A percentile compares a stretch with the other conserved stretches of the same genome.
Conservation (phyloP, 2,113 vertebrate species). For the Dendrocopos noguchii region DNA sequence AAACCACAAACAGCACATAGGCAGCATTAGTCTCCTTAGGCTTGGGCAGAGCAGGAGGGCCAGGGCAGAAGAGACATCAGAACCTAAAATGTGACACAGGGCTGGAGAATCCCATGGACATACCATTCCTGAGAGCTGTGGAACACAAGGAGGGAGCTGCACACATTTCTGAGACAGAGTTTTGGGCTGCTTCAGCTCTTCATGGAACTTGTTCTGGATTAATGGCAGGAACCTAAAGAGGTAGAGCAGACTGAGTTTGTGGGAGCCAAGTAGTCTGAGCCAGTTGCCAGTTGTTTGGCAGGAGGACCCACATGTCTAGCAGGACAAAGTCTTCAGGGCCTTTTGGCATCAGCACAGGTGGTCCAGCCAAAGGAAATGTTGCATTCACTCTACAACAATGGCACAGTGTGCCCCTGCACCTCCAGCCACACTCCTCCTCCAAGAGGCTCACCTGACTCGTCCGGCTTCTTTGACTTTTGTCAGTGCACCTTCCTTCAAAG, state of each 20-base stretch:
- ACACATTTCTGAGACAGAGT: fast-evolving
- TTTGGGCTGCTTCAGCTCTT: background rate
- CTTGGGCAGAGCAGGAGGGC: background rate
- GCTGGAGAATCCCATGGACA: background rate
- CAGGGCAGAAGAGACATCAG: too few relatives aligned
- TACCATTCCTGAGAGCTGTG: background rate
- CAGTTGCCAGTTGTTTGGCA: too few relatives aligned
- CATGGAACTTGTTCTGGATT: fast-evolving
- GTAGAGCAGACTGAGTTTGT: background rate
- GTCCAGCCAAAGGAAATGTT: background rate
- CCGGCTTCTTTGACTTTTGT: background rate
- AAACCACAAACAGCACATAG: background rate
- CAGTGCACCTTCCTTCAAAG: fast-evolving
- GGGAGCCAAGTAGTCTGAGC: background rate
- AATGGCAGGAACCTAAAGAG: background rate
- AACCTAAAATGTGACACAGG: background rate
- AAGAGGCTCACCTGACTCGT: background rate
- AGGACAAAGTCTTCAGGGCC: background rate
- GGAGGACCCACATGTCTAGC: background rate
- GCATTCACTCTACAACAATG: background rate
- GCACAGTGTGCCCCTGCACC: background rate
- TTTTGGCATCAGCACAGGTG: background rate
- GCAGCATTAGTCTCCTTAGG: background rate
- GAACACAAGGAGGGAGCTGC: background rate
- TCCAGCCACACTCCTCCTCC: background rate